Conservation (phyloP, 2,113 vertebrate species). For the Echinops telfairi region DNA sequence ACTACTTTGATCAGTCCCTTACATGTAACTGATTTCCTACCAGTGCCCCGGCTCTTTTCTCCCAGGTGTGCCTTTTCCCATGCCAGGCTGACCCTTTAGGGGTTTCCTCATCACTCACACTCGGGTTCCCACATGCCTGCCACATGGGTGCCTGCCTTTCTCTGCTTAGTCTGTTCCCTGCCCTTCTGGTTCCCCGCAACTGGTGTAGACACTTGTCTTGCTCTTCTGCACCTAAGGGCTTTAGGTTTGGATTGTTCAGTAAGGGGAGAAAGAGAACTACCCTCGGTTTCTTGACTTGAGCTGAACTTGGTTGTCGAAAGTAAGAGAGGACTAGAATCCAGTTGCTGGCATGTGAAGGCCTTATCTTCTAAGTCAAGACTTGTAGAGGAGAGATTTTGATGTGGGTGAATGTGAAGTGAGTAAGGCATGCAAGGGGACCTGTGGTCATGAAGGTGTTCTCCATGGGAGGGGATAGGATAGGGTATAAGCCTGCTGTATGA, state of each 20-base stretch:
- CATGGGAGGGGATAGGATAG: neutral
- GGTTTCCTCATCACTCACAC: neutral
- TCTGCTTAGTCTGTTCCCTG: neutral
- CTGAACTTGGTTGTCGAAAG: constrained; percentile 55
- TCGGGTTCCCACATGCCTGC: constrained; percentile 16
- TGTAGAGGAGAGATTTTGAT: constrained; percentile 45
- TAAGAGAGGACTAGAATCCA: constrained; percentile 29
- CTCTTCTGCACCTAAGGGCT: neutral
- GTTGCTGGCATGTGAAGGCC: neutral
- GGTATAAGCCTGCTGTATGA: neutral
- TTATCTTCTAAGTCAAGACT: constrained; percentile 29
- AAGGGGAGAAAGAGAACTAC: constrained; percentile 25
- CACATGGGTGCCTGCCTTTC: neutral
- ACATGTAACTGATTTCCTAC: constrained; percentile 14
- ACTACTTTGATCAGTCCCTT: constrained; percentile 16
- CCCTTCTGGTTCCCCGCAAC: neutral
- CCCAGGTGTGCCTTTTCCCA: neutral
- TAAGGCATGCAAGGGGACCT: neutral
- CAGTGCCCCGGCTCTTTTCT: constrained; percentile 10
- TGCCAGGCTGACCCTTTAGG: neutral
- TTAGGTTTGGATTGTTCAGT: constrained; percentile 54
- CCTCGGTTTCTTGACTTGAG: constrained; percentile 39
- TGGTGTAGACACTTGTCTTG: constrained; percentile 26
- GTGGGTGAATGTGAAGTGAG: constrained; percentile 41
- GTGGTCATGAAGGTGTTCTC: constrained; percentile 10